Evolutionary conservation across 2,888 invertebrate genomes (phyloP).

Genomic region (Psylliodes chrysocephalus): DNA sequence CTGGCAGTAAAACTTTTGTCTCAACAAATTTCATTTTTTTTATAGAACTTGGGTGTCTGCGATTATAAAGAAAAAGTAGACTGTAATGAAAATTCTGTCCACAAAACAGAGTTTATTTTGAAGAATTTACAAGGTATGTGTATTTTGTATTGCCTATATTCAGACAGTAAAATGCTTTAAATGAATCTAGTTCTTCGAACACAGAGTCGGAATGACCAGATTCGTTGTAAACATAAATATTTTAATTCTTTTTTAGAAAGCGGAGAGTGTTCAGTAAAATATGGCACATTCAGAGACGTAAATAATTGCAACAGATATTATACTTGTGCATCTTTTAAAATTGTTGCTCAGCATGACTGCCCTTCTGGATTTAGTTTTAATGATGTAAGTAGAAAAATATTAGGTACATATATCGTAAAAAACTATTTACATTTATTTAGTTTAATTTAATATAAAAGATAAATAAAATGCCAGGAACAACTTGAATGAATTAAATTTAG

Average conservation of each 20-base stretch:
- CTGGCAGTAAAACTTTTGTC: no score
- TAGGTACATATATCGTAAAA: no score
- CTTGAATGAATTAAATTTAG: no score
- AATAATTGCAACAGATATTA: conserved; percentile 74
- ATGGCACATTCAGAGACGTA: conserved; percentile 72
- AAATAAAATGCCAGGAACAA: no score
- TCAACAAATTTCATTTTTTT: no score
- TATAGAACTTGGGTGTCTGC: conserved; percentile 43
- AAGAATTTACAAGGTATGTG: neutral
- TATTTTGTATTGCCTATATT: neutral
- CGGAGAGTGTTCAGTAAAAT: conserved; percentile 67
- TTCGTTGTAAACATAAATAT: no score
- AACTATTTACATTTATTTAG: no score
- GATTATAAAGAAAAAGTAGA: conserved; percentile 42
- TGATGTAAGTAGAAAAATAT: conserved; percentile 50
- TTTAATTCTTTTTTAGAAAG: neutral
- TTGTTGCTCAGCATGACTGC: conserved; percentile 70
- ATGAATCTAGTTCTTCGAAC: no score
- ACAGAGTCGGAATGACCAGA: no score
- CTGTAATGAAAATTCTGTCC: conserved; percentile 35
- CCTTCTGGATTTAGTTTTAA: conserved; percentile 67
- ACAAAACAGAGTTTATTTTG: no score
- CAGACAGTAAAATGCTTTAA: neutral
- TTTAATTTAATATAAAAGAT: no score
- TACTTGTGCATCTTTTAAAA: conserved; percentile 66